Conservation (phyloP, 2,888 invertebrate species). For the Latrodectus elegans region DNA sequence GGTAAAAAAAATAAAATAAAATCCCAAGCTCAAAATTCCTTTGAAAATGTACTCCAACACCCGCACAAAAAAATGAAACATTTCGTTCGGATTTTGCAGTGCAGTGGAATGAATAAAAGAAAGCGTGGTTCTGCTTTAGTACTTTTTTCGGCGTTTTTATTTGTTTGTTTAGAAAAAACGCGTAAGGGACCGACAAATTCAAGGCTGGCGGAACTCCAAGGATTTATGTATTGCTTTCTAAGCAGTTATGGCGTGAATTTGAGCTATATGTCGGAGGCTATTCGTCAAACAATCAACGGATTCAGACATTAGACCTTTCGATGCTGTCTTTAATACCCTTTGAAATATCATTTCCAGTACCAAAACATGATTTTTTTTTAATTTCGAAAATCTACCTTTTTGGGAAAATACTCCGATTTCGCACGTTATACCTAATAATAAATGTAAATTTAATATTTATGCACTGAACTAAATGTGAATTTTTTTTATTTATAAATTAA, state of each 20-base stretch:
- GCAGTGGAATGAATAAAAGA: constrained; percentile 5
- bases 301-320: constrained; percentile 16
- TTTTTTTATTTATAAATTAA: too few relatives aligned
- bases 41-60: too few relatives aligned
- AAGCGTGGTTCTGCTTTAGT: not conserved
- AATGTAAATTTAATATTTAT: too few relatives aligned
- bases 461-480: too few relatives aligned
- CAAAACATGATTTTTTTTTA: too few relatives aligned
- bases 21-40: too few relatives aligned
- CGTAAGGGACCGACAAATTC: not conserved
- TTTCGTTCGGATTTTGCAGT: not conserved
- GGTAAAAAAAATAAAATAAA: too few relatives aligned
- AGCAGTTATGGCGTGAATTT: not conserved
- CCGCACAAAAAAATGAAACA: too few relatives aligned
- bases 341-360: too few relatives aligned
- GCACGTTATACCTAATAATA: too few relatives aligned
- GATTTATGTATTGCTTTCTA: not conserved
- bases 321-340: not conserved
- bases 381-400: too few relatives aligned
- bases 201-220: constrained; percentile 5
- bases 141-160: not conserved
- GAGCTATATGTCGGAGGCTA: not conserved
- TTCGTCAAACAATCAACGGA: not conserved
- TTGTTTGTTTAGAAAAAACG: not conserved
- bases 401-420: too few relatives aligned